phyloP scores from a whole-genome alignment of 1,140 invertebrate species.

The Babylonia areolata region DNA sequence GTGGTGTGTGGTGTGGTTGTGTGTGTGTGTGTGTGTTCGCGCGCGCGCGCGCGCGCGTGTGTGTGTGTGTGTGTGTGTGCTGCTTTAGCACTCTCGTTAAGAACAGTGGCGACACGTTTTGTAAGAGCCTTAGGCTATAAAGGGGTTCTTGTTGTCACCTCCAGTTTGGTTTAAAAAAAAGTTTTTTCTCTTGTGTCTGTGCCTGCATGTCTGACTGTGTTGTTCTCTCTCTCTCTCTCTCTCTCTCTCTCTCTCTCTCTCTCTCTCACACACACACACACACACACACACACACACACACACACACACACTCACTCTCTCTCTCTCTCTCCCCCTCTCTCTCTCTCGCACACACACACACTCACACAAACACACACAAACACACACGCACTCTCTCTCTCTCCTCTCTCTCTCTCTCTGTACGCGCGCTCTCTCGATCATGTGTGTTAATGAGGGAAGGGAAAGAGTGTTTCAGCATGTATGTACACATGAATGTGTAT shows the following conservation, averaged over 20 bases:
- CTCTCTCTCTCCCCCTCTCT: no score
- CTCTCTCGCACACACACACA: no score
- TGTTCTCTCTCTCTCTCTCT: background rate
- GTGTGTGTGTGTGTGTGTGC: background rate
- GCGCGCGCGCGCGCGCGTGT: background rate
- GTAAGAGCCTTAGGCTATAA: background rate
- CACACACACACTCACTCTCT: no score
- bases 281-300: no score
- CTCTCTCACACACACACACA: background rate
- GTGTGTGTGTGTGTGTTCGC: background rate
- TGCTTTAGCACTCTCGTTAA: background rate
- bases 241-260: background rate
- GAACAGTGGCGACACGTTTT: background rate
- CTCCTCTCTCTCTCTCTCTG: no score
- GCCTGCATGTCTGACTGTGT: background rate
- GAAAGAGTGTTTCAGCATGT: no score
- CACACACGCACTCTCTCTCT: no score
- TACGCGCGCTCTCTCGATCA: no score
- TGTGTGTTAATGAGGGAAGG: no score
- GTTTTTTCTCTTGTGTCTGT: background rate
- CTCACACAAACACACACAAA: no score
- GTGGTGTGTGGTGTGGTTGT: background rate
- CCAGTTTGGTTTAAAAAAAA: background rate
- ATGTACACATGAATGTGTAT: no score
- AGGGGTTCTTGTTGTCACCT: background rate